Evolutionary conservation across 2,113 vertebrate genomes (phyloP), one percentile per base, ranked within the genome.

Genomic region (Hystrix brachyura): DNA sequence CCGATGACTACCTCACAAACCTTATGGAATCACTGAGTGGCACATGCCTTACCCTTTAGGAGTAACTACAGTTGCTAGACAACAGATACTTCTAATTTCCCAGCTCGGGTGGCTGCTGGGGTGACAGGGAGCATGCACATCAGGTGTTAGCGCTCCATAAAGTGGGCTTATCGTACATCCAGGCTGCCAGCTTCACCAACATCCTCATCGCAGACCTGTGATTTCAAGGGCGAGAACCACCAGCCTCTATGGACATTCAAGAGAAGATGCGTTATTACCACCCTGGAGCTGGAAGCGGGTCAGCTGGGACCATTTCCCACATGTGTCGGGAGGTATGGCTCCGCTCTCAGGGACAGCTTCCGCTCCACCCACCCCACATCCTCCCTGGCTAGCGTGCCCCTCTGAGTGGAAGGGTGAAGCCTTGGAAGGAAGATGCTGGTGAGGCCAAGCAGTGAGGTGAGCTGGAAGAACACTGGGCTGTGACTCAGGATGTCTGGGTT

Each of bases 231-330:
- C 86, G 94, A 96, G 4, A 69, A 29, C 34, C 79, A 95, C 1
- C 72, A 0, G 59, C 74, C 98, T 72, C 97, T 99, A 13, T 27
- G 25, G 14, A 97, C 98, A 38, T 92, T 98, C 69, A 99, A 99
- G 97, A 99, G 99, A 97, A 97, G 99, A 94, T 99, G 99, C 99
- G 79, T 99, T 48, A 94, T 99, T 87, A 99, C 98, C n/a, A 99
- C 99, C 1, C 98, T 99, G 83, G 98, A 99, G 17, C 0, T 99
- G 15, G n/a, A 96, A 34, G 99, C 99, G 88, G 99, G 99, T 83
- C 98, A 98, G 21, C 18, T 78, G 0, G 99, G 99, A 19, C 98
- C 98, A 0, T 99, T 98, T 69, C 99, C 99, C 0, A 96, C 91
- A 92, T 0, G 65, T 0, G 95, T 98, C 57, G 99, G 99, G 64